phyloP scores from a whole-genome alignment of 2,888 invertebrate species.

The Hypomecis atomaria region DNA sequence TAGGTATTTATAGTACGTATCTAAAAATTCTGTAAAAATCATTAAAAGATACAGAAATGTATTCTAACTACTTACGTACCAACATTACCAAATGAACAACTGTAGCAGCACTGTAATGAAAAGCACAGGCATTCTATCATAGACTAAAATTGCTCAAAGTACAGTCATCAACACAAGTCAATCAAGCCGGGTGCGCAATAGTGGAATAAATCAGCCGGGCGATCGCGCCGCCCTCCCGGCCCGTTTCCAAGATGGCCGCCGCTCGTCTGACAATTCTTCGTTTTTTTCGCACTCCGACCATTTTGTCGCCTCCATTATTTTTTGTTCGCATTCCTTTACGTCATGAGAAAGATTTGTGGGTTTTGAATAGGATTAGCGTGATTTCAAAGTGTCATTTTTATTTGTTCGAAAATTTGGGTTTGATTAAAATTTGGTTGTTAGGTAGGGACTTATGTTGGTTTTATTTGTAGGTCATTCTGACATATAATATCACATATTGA shows the following conservation, averaged over 20 bases:
- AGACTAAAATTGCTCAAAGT: conserved; percentile 42
- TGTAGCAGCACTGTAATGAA: conserved; percentile 20
- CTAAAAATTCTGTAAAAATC: background rate
- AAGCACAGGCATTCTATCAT: conserved; percentile 37
- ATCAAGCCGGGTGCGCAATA: conserved; percentile 55
- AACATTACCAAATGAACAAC: conserved; percentile 10
- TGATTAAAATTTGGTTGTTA: background rate
- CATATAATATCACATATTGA: too few relatives aligned
- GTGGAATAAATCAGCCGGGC: conserved; percentile 70
- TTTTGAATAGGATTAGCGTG: conserved; percentile 43
- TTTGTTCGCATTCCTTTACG: conserved; percentile 44
- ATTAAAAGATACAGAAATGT: conserved; percentile 1
- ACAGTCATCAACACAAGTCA: conserved; percentile 61
- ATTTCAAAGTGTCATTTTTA: conserved; percentile 38
- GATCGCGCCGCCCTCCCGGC: conserved; percentile 65
- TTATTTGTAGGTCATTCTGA: background rate
- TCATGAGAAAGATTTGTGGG: conserved; percentile 44
- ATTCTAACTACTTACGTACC: background rate
- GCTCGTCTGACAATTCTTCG: conserved; percentile 40
- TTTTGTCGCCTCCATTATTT: conserved; percentile 59
- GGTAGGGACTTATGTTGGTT: background rate
- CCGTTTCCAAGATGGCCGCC: conserved; percentile 77
- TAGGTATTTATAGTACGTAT: too few relatives aligned
- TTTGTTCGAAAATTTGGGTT: background rate
- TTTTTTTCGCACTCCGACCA: conserved; percentile 65